These are phyloP conservation scores for Acleris cristana DNA, from an alignment of 2,888 invertebrate genomes.

Conservation along the genomic window DNA sequence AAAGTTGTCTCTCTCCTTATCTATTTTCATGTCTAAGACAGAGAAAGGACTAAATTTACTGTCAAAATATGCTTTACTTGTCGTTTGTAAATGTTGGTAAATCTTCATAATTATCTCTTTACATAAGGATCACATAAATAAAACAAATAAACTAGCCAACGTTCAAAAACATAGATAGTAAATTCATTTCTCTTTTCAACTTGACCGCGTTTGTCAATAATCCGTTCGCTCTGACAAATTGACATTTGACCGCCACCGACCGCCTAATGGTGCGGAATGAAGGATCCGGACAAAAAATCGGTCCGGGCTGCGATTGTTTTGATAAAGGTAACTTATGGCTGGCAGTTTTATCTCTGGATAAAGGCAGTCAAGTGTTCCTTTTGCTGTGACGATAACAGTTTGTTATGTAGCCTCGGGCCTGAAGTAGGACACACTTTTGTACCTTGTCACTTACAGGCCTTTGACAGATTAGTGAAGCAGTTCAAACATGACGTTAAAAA, in stretches of 20 bases:
- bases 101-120: not conserved
- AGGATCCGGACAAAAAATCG: constrained; percentile 9
- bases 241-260: constrained; percentile 43
- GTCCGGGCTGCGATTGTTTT: constrained; percentile 14
- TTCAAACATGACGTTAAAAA: too few species aligned
- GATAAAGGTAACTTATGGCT: constrained; percentile 34
- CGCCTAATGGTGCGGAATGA: constrained; percentile 40
- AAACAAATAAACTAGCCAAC: not conserved
- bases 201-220: constrained; percentile 32
- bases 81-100: too few species aligned
- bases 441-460: too few species aligned
- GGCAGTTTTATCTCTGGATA: constrained; percentile 18
- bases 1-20: too few species aligned
- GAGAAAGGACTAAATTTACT: too few species aligned
- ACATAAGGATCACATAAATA: not conserved
- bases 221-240: constrained; percentile 55
- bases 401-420: not conserved
- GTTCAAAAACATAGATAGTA: not conserved
- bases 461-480: too few species aligned
- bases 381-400: constrained; percentile 1
- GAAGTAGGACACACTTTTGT: too few species aligned
- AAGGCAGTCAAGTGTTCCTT: constrained; percentile 5
- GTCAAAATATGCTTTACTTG: too few species aligned
- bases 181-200: constrained; percentile 16
- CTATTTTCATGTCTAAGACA: too few species aligned